These are phyloP conservation scores for Protobothrops flavoviridis DNA, from an alignment of 2,113 vertebrate species.

Conservation along the genomic window DNA sequence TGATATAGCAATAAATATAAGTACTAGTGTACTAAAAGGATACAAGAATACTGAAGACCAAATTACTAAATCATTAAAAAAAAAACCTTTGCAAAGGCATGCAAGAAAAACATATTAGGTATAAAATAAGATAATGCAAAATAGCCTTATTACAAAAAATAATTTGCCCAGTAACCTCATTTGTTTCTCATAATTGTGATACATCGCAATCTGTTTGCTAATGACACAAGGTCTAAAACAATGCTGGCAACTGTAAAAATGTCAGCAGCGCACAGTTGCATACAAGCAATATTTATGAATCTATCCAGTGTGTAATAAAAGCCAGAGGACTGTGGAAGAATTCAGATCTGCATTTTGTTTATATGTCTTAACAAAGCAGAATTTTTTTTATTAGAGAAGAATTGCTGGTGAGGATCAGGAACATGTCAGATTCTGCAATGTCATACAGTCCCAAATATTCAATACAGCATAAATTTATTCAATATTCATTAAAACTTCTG, in stretches of 20 bases:
- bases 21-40: background rate
- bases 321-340: background rate
- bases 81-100: background rate
- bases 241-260: background rate
- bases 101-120: background rate
- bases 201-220: background rate
- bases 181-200: background rate
- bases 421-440: background rate
- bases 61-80: background rate
- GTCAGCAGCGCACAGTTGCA: background rate
- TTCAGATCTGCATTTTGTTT: background rate
- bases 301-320: background rate
- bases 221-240: background rate
- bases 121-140: background rate
- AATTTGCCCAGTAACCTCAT: background rate
- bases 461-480: background rate
- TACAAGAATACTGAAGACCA: background rate
- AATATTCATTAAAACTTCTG: background rate
- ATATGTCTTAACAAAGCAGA: background rate
- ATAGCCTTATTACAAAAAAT: background rate
- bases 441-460: background rate
- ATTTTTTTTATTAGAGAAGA: background rate
- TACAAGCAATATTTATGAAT: background rate
- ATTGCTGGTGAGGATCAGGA: background rate
- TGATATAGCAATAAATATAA: background rate